Base-by-base conservation (phyloP, 2,888 invertebrate species). In the Amphipoea oculea region DNA sequence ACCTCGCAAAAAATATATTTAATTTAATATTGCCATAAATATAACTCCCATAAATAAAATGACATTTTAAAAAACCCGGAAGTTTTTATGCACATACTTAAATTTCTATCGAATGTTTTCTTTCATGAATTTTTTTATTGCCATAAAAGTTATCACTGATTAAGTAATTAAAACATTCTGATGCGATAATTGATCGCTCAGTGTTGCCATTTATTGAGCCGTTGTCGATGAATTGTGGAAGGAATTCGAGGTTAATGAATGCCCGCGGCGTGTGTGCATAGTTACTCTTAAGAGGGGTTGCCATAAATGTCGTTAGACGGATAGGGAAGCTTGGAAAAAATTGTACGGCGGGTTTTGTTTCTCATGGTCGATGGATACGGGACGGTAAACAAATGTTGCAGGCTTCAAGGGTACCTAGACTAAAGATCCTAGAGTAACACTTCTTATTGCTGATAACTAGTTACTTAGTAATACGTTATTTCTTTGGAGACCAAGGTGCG, bases 161-260 rank as follows among this genome's bases (percentile, higher is more conserved):
- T 88, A 88, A 90, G 91, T 88, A 86, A 91, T 91, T 91, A 91
- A 76, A 87, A 82, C 85, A 90, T 88, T 86, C 84, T 85, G 76
- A 78, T 73, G 72, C 70, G 54, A 77, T 84, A 89, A 86, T 88
- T 82, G 74, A 81, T 83, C 78, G 79, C 71, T 72, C 83, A 29
- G 78, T 82, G 81, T 78, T 84, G 73, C 89, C 86, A 81, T 89
- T 81, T 85, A 89, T 85, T 85, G 85, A 88, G 79, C 82, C 74
- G 79, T 88, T 83, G 84, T 81, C 71, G 88, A 81, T 79, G 79
- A 74, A 86, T 74, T 86, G 86, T 80, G 60, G 65, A 79, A 75
- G 86, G 89, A 80, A 90, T 89, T 84, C 85, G 83, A 89, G 89
- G 87, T 83, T 84, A 90, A 86, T 84, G 79, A 88, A 88, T 88